Percentiles rank a stretch among this genome's conserved stretches.
phyloP scores from a whole-genome alignment of 2,113 vertebrate species.

The Nettapus auritus region DNA sequence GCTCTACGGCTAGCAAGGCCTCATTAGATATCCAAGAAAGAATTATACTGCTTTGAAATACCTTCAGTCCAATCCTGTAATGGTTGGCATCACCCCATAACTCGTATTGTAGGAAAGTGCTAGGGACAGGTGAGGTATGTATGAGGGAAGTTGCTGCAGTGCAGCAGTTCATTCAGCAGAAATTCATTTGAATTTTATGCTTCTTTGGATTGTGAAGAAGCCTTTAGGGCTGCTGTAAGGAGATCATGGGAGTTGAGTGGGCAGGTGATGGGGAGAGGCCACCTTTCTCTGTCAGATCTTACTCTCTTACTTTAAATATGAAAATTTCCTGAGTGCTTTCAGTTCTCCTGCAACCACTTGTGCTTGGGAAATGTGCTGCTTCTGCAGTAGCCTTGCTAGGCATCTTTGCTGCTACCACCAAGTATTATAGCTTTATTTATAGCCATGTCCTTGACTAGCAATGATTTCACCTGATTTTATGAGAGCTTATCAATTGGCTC shows the following conservation, averaged over 20 bases:
- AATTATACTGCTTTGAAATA: neutral
- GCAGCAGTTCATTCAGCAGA: neutral
- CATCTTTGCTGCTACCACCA: neutral
- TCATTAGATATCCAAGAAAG: neutral
- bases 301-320: neutral
- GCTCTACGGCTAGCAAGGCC: neutral
- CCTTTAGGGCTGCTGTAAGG: neutral
- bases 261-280: neutral
- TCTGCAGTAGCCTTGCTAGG: neutral
- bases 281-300: neutral
- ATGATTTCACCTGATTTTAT: slow-evolving; percentile 28
- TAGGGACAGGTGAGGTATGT: neutral
- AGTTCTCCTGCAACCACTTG: neutral
- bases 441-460: slow-evolving; percentile 22
- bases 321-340: neutral
- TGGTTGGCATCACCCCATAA: neutral
- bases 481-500: slow-evolving; percentile 4
- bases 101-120: neutral
- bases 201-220: neutral
- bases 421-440: slow-evolving; percentile 36
- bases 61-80: neutral
- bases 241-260: slow-evolving; percentile 12
- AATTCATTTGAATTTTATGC: neutral
- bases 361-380: neutral
- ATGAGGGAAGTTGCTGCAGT: neutral